A percentile compares a stretch with the other conserved stretches of the same genome.
Conservation (phyloP, 1,140 invertebrate species). For the Doryteuthis pealeii region DNA sequence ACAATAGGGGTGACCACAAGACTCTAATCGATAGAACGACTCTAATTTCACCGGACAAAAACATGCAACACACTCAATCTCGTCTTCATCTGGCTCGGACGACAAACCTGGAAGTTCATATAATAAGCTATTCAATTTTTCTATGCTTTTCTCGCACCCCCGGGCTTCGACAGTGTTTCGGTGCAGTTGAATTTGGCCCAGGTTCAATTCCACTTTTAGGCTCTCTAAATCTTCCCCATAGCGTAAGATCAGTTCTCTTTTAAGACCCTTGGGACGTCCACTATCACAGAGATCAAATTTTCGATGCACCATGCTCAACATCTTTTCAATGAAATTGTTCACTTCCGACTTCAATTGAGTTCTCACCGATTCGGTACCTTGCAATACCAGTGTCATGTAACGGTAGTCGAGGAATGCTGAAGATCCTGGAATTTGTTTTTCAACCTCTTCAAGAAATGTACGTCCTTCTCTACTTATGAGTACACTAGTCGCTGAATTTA, state of each 20-base stretch:
- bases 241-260: constrained; percentile 2
- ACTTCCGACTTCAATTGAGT: constrained; percentile 3
- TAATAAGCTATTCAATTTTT: neutral
- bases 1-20: constrained; percentile 27
- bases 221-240: constrained; percentile 11
- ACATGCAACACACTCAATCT: constrained; percentile 21
- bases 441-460: neutral
- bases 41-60: constrained; percentile 14
- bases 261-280: constrained; percentile 14
- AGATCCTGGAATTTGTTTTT: neutral
- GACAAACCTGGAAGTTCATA: neutral
- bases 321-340: constrained; percentile 9
- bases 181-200: constrained; percentile 5
- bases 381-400: neutral
- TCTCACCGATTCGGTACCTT: neutral
- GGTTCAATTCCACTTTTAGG: neutral
- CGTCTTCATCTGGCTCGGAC: neutral
- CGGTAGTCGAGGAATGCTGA: constrained; percentile 1
- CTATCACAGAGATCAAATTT: neutral
- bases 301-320: neutral
- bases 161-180: neutral
- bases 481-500: neutral
- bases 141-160: neutral
- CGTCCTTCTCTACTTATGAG: constrained; percentile 15
- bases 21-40: constrained; percentile 8